phyloP scores from a whole-genome alignment of 2,888 invertebrate species.

The Acrobasis suavella region DNA sequence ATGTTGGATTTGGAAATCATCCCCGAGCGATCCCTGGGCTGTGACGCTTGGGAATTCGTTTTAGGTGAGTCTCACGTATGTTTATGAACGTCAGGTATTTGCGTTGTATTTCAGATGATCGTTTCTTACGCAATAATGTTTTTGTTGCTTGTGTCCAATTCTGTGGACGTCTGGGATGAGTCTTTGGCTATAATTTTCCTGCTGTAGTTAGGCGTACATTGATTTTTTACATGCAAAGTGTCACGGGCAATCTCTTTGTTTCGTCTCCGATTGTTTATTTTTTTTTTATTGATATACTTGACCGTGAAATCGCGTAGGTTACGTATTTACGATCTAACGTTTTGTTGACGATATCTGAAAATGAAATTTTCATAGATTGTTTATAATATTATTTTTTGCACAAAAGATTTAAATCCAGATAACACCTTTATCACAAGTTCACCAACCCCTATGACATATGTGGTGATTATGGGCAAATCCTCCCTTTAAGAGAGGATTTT shows the following conservation, averaged over 20 bases:
- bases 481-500: too few species aligned
- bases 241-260: conserved; percentile 68
- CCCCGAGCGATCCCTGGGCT: conserved; percentile 97
- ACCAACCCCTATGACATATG: too few species aligned
- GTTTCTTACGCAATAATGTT: conserved; percentile 73
- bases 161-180: conserved; percentile 26
- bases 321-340: conserved; percentile 41
- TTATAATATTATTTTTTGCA: background rate
- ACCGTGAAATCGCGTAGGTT: conserved; percentile 69
- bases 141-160: conserved; percentile 35
- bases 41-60: conserved; percentile 99
- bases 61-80: conserved; percentile 87
- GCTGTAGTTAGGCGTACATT: conserved; percentile 45
- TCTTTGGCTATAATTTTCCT: conserved; percentile 25
- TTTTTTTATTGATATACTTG: conserved; percentile 71
- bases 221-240: conserved; percentile 65
- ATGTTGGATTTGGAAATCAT: conserved; percentile 99
- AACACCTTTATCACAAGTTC: too few species aligned
- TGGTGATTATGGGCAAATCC: too few species aligned
- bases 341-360: conserved; percentile 5
- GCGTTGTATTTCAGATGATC: conserved; percentile 74
- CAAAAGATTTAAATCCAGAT: background rate
- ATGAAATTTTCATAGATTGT: background rate
- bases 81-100: conserved; percentile 79
- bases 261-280: conserved; percentile 58